Base-by-base conservation (phyloP, 2,888 invertebrate genomes). In the Xestia sexstrigata region DNA sequence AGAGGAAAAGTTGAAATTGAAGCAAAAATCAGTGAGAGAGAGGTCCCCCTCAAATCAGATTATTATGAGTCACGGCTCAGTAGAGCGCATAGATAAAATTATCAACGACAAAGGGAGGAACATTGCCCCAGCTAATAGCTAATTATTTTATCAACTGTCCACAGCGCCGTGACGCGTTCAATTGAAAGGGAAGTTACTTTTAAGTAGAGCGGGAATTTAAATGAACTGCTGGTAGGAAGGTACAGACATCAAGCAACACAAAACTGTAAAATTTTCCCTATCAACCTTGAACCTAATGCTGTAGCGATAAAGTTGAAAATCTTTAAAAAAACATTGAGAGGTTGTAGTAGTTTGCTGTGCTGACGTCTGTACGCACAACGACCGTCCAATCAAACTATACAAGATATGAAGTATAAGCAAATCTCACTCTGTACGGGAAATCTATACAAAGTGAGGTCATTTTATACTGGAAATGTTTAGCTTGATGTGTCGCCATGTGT, bases 1-100 rank as follows among this genome's bases (percentile, higher is more conserved):
- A 30, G 49, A 77, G 67, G 62, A 69, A 83, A 83, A 82, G 85
- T 87, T 83, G 78, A 88, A 88, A 86, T 87, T 89, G 85, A 84
- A 81, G 79, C 78, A 86, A 86, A 89, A 89, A 87, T 87, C 84
- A 84, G 83, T 76, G 70, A 79, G 81, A 77, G 81, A 77, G 79
- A 77, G 76, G 76, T 74, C 74, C 88, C 90, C 91, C 89, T 87
- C 89, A 91, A 93, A 94, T 93, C 91, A 93, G 93, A 94, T 95
- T 94, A 95, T 94, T 93, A 93, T 92, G 93, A 93, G 92, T 91
- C 92, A 90, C 93, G 91, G 93, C 86, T 92, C 94, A 95, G 86
- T 91, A 93, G 93, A 94, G 93, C 95, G 94, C 83, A 93, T 92
- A 95, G 96, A 96, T 96, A 96, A 95, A 93, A 94, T 95, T 94